Base-by-base conservation (phyloP, 2,888 invertebrate genomes). In the Thymelicus acteon region DNA sequence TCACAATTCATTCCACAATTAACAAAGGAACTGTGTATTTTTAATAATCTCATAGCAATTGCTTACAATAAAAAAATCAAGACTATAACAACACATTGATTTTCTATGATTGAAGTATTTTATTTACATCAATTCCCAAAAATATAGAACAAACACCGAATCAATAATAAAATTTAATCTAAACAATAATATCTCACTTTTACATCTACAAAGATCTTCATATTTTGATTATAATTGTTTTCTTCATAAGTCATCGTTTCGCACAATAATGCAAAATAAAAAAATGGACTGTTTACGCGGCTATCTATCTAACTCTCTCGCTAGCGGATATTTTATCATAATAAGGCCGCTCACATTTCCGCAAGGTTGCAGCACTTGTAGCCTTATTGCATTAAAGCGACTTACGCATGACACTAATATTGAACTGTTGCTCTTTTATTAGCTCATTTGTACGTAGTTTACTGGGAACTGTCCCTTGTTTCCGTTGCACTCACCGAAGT, bases 401-500 rank as follows among this genome's bases (percentile, higher is more conserved):
- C 66, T 65, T 52, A 60, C 68, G 62, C 68, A 54, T 60, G 44
- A 67, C 73, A 72, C 73, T 12, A 48, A 40, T 44, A 19, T 24
- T 68, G 40, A 65, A 39, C 52, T 57, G 61, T 70, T 61, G 60
- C 60, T 69, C 77, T 54, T 57, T 60, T 63, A 61, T 71, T 86
- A 91, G 84, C 86, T 85, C 82, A 93, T 88, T 86, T 96, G 95
- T 72, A 97, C 96, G 87, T 96, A 97, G 91, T 96, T 96, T 40
- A 95, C 94, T 68, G 97, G 97, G 89, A 97, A 97, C 85, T 97
- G 97, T 75, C 97, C 97, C 82, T 90, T 95, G 74, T 90, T 87
- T 47, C 95, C 95, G 72, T 95, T 93, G 76, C 95, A 95, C 84
- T 96, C 96, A 15, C 97, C 97, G 81, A 95, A 96, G 72, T 96